phyloP scores from a whole-genome alignment of 2,888 invertebrate genomes.

The Chalcosyrphus nemorum region DNA sequence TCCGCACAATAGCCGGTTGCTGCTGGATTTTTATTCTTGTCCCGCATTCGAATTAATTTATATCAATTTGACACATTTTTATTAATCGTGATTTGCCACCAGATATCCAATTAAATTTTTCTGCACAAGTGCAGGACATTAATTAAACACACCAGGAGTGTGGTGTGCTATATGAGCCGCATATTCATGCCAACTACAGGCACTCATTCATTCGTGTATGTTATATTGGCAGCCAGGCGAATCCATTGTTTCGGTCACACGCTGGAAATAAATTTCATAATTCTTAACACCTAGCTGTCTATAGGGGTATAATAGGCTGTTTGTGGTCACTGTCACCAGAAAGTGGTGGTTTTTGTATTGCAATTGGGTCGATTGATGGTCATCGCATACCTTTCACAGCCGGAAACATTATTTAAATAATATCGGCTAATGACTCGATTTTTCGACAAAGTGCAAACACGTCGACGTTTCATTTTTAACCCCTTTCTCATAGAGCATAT shows the following conservation, averaged over 20 bases:
- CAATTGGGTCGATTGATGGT: not conserved
- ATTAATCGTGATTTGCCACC: conserved; percentile 62
- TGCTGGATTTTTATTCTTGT: conserved; percentile 50
- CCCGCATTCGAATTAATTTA: conserved; percentile 69
- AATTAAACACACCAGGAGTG: conserved; percentile 40
- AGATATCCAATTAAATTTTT: conserved; percentile 57
- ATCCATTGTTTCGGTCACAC: conserved; percentile 38
- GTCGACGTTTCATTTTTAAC: too few relatives aligned
- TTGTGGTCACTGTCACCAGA: not conserved
- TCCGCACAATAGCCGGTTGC: conserved; percentile 14
- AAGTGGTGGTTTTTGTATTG: not conserved
- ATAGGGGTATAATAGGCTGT: not conserved
- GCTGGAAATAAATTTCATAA: conserved; percentile 36
- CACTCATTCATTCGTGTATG: not conserved
- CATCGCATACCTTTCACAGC: too few relatives aligned
- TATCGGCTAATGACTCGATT: too few relatives aligned
- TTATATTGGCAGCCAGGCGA: conserved; percentile 41
- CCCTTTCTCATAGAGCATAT: too few relatives aligned
- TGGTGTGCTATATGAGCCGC: not conserved
- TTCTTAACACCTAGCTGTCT: conserved; percentile 6
- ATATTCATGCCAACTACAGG: not conserved
- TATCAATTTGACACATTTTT: conserved; percentile 70
- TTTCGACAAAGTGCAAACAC: too few relatives aligned
- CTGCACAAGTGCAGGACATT: conserved; percentile 55
- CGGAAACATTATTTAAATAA: too few relatives aligned